These are phyloP conservation scores for Microtus montanus DNA, from an alignment of 2,113 vertebrate genomes.

Conservation along the genomic window DNA sequence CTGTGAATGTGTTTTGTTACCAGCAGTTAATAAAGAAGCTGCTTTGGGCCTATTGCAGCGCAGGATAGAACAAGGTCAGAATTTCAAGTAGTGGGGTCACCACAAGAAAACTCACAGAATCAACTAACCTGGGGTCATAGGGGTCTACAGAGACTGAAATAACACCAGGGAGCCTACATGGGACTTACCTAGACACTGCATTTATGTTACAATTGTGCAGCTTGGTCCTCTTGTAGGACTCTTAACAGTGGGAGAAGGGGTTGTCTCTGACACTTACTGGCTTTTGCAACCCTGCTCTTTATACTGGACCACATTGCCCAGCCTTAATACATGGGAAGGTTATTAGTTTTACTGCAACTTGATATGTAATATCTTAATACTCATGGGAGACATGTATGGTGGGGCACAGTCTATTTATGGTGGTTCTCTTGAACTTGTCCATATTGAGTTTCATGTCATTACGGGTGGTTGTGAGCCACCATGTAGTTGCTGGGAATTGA, in stretches of 20 bases:
- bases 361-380: neutral
- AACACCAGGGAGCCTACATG: neutral
- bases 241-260: neutral
- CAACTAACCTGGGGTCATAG: neutral
- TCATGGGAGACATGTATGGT: neutral
- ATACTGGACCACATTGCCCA: neutral
- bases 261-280: neutral
- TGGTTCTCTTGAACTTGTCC: no score
- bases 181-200: neutral
- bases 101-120: neutral
- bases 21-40: no score
- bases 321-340: neutral
- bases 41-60: no score
- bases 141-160: neutral
- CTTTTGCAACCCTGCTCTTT: neutral
- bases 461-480: no score
- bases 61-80: no score
- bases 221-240: neutral
- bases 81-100: neutral
- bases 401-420: no score
- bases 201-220: neutral
- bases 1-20: no score
- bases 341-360: neutral
- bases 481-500: no score
- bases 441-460: no score